These are phyloP conservation scores for Gallinago solitaria DNA, from an alignment of 2,797 vertebrate species.

Conservation along the genomic window DNA sequence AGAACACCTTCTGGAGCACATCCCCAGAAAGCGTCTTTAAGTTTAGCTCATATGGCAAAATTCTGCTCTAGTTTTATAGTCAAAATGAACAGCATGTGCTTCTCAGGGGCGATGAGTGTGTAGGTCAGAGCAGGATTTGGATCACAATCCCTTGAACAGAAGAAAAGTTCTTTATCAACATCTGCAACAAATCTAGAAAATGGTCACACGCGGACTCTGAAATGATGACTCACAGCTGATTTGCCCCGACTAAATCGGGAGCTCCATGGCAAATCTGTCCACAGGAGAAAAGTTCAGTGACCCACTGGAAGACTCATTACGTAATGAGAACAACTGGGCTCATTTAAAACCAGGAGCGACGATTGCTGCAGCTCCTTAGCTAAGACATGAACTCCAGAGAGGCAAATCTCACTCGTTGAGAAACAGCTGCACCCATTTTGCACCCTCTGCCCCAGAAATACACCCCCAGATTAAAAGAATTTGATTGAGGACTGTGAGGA, in stretches of 20 bases:
- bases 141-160: not conserved
- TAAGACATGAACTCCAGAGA: not conserved
- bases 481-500: not conserved
- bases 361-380: not conserved
- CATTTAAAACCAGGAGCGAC: not conserved
- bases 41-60: not conserved
- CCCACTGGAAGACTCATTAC: not conserved
- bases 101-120: not conserved
- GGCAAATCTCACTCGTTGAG: not conserved
- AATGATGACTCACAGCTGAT: conserved; percentile 17
- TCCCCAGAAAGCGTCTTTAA: not conserved
- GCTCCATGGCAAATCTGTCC: not conserved
- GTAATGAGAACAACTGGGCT: not conserved
- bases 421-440: not conserved
- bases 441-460: not conserved
- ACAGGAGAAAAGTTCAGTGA: not conserved
- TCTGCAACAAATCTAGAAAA: not conserved
- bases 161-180: not conserved
- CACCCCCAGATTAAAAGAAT: not conserved
- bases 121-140: not conserved
- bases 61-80: not conserved
- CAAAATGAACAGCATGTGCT: not conserved
- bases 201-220: not conserved
- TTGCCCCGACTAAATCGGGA: not conserved
- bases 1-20: not conserved